These are phyloP conservation scores for Exocentrus adspersus DNA, from an alignment of 2,888 invertebrate species.

Conservation along the genomic window DNA sequence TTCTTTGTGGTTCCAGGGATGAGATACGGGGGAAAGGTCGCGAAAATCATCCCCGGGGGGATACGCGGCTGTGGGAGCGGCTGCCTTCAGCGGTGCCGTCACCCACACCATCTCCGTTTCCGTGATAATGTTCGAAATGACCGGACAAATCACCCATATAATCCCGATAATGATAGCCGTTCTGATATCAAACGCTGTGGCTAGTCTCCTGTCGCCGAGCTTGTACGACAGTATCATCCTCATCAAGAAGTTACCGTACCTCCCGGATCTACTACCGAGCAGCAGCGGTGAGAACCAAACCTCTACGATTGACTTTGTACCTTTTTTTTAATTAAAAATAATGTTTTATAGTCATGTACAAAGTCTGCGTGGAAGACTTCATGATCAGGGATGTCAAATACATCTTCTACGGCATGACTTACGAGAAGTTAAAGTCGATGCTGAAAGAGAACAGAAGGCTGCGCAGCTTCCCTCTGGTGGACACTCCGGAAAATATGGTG, in stretches of 20 bases:
- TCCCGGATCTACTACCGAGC: conserved; percentile 93
- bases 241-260: conserved; percentile 95
- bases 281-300: conserved; percentile 78
- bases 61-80: conserved; percentile 96
- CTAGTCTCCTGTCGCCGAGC: conserved; percentile 93
- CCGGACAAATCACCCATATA: conserved; percentile 97
- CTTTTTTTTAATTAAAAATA: too few species aligned
- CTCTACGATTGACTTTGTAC: too few species aligned
- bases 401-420: conserved; percentile 92
- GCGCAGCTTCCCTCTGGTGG: conserved; percentile 94
- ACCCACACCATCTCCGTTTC: conserved; percentile 98
- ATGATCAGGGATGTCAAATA: conserved; percentile 93
- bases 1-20: conserved; percentile 70
- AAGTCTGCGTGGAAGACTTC: conserved; percentile 96
- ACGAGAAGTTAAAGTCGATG: conserved; percentile 87
- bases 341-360: conserved; percentile 94
- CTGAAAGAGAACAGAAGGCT: conserved; percentile 76
- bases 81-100: conserved; percentile 95
- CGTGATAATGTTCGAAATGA: conserved; percentile 98
- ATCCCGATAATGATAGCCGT: conserved; percentile 98
- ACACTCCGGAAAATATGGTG: conserved; percentile 90
- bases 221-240: conserved; percentile 98
- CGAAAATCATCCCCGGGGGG: conserved; percentile 94
- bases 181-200: conserved; percentile 93
- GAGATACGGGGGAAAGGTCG: conserved; percentile 85